Percentiles rank a stretch among this genome's conserved stretches.
phyloP scores from a whole-genome alignment of 1,140 invertebrate species.

The Luehdorfia chinensis region DNA sequence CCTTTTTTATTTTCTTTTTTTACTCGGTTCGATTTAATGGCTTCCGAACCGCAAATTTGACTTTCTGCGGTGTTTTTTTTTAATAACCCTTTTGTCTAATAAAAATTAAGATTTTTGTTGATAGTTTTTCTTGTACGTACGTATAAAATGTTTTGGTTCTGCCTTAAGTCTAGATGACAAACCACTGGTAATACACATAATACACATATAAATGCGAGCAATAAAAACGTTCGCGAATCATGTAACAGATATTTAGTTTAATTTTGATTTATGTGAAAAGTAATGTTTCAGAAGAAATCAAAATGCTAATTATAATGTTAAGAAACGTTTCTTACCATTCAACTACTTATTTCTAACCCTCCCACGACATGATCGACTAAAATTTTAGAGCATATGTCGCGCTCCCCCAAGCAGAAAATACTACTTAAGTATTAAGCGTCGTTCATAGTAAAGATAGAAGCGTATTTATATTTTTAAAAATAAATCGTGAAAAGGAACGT shows the following conservation, averaged over 20 bases:
- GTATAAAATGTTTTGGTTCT: no score
- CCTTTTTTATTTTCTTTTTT: slow-evolving; percentile 37
- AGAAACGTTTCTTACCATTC: slow-evolving; percentile 11
- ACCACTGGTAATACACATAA: no score
- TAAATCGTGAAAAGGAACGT: no score
- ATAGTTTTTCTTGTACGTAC: neutral
- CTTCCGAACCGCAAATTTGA: slow-evolving; percentile 31
- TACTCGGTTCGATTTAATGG: slow-evolving; percentile 33
- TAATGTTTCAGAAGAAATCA: no score
- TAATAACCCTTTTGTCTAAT: slow-evolving; percentile 35
- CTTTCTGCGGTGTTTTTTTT: slow-evolving; percentile 26
- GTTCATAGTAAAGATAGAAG: slow-evolving; percentile 18
- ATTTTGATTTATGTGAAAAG: no score
- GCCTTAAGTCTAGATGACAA: no score
- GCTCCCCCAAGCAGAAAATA: slow-evolving; percentile 54
- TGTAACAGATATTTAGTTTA: no score
- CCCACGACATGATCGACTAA: slow-evolving; percentile 33
- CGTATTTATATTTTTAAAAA: no score
- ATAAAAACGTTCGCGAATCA: no score
- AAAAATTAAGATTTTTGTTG: no score
- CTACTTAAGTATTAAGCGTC: slow-evolving; percentile 51
- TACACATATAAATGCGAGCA: no score
- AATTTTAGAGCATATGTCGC: slow-evolving; percentile 55
- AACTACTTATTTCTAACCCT: slow-evolving; percentile 34
- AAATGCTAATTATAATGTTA: no score